Evolutionary conservation across 1,140 invertebrate genomes (phyloP).

Genomic region (Drosophila rhopaloa): DNA sequence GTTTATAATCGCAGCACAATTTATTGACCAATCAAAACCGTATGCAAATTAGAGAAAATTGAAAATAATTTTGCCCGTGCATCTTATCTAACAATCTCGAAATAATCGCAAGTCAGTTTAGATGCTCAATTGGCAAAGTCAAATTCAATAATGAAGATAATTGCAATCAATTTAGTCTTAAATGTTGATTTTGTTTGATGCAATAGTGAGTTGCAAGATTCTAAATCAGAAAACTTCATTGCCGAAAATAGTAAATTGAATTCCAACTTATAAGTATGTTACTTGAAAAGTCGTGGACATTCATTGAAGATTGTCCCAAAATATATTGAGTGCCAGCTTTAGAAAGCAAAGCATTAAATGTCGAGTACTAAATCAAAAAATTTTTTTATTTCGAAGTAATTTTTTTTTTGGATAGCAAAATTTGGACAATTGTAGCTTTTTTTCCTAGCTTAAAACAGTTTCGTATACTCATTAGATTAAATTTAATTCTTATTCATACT

Average conservation of each 20-base stretch:
- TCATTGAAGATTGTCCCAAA: too few species aligned
- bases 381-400: too few species aligned
- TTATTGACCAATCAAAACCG: slow-evolving; percentile 15
- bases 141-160: slow-evolving; percentile 7
- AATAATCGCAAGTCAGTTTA: background rate
- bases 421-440: too few species aligned
- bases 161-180: background rate
- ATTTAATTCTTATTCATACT: background rate
- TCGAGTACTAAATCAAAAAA: background rate
- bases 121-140: slow-evolving; percentile 1
- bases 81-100: slow-evolving; percentile 13
- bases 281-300: too few species aligned
- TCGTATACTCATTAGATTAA: background rate
- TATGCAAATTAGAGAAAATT: slow-evolving; percentile 27
- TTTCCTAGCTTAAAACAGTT: background rate
- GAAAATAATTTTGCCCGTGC: slow-evolving; percentile 14
- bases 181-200: background rate
- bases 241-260: too few species aligned
- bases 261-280: too few species aligned
- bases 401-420: too few species aligned
- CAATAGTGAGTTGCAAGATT: background rate
- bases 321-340: background rate
- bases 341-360: slow-evolving; percentile 1
- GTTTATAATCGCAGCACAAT: slow-evolving; percentile 5
- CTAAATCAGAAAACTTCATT: too few species aligned